Evolutionary conservation across 2,797 vertebrate genomes (phyloP).

Genomic region (Eulemur rubriventer): DNA sequence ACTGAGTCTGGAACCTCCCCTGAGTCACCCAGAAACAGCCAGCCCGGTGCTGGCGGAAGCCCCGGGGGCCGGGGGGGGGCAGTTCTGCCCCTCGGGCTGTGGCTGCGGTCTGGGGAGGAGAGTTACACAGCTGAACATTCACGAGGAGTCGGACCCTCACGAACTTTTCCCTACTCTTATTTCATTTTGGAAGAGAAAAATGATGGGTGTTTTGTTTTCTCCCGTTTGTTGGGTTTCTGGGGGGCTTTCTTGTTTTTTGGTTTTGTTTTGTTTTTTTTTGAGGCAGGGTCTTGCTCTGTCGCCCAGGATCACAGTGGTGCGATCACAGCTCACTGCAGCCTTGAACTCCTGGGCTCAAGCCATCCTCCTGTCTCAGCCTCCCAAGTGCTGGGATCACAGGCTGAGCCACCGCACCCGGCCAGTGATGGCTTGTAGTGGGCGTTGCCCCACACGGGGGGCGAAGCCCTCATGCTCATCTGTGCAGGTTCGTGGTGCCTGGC

Average conservation of each 20-base stretch:
- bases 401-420: too few species aligned
- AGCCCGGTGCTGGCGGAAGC: neutral
- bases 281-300: neutral
- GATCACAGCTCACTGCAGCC: neutral
- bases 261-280: neutral
- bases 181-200: neutral
- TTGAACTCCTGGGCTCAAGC: neutral
- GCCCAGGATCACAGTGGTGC: neutral
- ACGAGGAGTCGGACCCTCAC: neutral
- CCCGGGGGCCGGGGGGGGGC: too few species aligned
- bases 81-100: neutral
- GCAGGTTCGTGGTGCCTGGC: neutral
- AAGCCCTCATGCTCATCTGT: neutral
- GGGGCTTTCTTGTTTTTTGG: too few species aligned
- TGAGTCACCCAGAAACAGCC: neutral
- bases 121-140: too few species aligned
- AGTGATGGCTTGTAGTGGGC: neutral
- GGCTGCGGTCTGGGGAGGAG: too few species aligned
- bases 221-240: too few species aligned
- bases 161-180: neutral
- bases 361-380: neutral
- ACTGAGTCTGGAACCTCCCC: neutral
- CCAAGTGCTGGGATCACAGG: neutral
- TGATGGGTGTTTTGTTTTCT: too few species aligned
- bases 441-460: fast-evolving